Base-by-base conservation (phyloP, 2,113 vertebrate genomes). In the Hyperoodon ampullatus region DNA sequence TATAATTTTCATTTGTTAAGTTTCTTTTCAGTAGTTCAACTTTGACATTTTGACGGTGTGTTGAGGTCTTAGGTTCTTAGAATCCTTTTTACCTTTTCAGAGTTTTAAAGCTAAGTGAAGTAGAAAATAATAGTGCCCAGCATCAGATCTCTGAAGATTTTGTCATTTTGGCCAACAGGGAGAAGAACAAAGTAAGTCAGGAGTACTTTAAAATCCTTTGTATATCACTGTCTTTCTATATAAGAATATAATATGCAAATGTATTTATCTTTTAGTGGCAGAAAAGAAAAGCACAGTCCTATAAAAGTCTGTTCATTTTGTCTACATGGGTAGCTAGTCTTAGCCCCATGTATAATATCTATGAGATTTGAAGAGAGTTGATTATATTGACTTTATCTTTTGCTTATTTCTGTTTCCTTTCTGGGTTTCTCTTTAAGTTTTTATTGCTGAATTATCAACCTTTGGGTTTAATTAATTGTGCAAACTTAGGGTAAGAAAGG, bases 131-230 rank as follows among this genome's bases (percentile, higher is more conserved):
- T 96, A 84, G 96, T 95, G 97, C 97, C 61, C 98, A 99, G 72
- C 98, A 98, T 95, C 98, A 99, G 97, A 97, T 99, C 88, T 97
- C 98, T 86, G 97, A 99, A 97, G 99, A 99, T 96, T 99, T 99
- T 99, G 98, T 98, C 0, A 99, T 99, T 98, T 97, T 93, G 94
- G 99, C 99, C 86, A 98, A 98, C 81, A 98, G 98, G 97, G 99
- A 99, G 97, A 98, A 98, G 94, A 93, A 97, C 80, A 98, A 96
- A 96, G 99, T 99, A 98, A 99, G 99, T 98, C 95, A 93, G 50
- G 82, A 95, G 15, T 95, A 74, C 35, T 93, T 96, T 83, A 65
- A 96, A 90, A 86, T 68, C 35, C 70, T 97, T 94, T 93, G 44
- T 95, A 10, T 94, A 39, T 65, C 44, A 66, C 33, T 44, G 28